Base-by-base conservation (phyloP, 2,113 vertebrate species). In the Rhipidura dahli region DNA sequence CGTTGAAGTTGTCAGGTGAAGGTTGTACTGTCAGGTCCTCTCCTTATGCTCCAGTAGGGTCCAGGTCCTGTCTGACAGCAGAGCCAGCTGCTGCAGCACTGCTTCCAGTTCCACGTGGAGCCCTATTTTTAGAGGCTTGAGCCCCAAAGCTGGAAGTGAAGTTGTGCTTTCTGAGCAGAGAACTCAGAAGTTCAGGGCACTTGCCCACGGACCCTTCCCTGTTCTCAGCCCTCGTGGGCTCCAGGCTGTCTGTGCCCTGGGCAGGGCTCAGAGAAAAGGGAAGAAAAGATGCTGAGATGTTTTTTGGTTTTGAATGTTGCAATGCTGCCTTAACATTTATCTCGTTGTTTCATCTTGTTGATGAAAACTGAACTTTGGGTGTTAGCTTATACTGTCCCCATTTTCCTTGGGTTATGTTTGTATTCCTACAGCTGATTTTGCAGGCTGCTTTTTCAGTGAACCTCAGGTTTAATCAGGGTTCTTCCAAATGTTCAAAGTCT, bases 21-120 rank as follows among this genome's bases (percentile, higher is more conserved):
- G 68, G 15, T 50, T 26, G 1, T 3, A 1, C 0, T 5, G 63
- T 2, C 35, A 30, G 5, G 9, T 30, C 20, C 33, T 44, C 14
- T 56, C 18, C 31, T 21, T 13, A 1, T 33, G n/a, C 27, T 35
- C 69, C 40, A n/a, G 22, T 0, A 9, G 39, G 44, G 16, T 7
- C 31, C 42, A 10, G 35, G 18, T 42, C 9, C 31, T 50, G 57
- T 9, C 11, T 54, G 9, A 9, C 18, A 1, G 8, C 42, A 14
- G 39, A 11, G 44, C 5, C 72, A 68, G 40, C 60, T 80, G 66
- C 78, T 77, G 53, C 42, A 37, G 59, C 11, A 18, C 20, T 6
- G 4, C 17, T 42, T 15, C 23, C 69, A 49, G 53, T 31, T 72
- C 35, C 26, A 1, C 9, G 13, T 26, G 68, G 7, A 37, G 28